Conservation (phyloP, 2,888 invertebrate genomes). For the Girardia tigrina region DNA sequence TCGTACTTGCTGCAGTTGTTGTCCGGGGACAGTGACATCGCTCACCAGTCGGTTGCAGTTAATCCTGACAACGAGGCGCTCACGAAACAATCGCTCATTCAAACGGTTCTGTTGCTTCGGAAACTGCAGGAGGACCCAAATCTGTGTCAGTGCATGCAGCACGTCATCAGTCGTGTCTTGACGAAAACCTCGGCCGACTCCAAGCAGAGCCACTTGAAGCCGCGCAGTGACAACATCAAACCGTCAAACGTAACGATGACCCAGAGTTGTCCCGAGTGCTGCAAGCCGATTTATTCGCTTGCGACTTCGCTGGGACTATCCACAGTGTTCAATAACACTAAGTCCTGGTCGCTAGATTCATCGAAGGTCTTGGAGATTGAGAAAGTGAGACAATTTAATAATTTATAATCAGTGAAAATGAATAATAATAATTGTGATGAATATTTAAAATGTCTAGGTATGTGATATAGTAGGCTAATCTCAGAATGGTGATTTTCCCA, state of each 20-base stretch:
- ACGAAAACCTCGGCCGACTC: not conserved
- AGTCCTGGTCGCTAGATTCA: slow-evolving; percentile 32
- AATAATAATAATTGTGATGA: too few species aligned
- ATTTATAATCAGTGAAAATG: not conserved
- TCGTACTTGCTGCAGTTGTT: not conserved
- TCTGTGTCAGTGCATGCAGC: slow-evolving; percentile 14
- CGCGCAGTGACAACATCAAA: not conserved
- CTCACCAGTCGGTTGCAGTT: too few species aligned
- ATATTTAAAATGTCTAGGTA: too few species aligned
- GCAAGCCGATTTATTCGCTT: slow-evolving; percentile 3
- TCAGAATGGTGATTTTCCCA: too few species aligned
- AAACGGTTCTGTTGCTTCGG: not conserved
- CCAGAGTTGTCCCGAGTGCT: slow-evolving; percentile 2
- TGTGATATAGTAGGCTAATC: too few species aligned
- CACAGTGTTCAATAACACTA: slow-evolving; percentile 16
- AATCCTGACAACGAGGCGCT: not conserved
- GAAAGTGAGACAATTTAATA: not conserved
- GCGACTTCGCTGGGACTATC: not conserved
- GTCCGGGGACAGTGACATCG: not conserved
- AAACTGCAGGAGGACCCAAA: not conserved
- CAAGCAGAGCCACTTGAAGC: not conserved
- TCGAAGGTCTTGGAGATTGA: not conserved
- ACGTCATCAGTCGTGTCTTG: not conserved
- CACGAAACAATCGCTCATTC: not conserved
- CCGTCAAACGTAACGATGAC: not conserved